Evolutionary conservation across 37 sponge, comb jelly and placozoan genomes (phyloP).

Genomic region (Beroe ovata): DNA sequence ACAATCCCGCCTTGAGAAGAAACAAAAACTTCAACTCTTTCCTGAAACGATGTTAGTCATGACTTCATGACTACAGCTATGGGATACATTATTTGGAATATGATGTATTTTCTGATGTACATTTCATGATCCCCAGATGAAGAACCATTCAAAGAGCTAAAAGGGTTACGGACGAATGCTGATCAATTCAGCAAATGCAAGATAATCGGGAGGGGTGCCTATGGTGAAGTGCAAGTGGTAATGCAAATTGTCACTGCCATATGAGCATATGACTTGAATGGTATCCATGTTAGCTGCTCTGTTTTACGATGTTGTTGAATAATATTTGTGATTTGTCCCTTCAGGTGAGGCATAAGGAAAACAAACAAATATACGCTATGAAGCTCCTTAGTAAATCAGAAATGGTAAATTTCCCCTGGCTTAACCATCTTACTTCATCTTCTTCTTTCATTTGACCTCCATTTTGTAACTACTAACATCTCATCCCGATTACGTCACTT

Average conservation of each 20-base stretch:
- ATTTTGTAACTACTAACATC: background rate
- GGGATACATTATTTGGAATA: too few species aligned
- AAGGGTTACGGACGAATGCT: slow-evolving; percentile 69
- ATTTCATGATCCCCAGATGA: slow-evolving; percentile 72
- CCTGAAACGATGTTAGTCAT: slow-evolving; percentile 83
- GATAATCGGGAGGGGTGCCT: slow-evolving; percentile 95
- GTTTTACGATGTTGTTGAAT: too few species aligned
- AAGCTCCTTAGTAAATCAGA: slow-evolving; percentile 94
- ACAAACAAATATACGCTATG: slow-evolving; percentile 90
- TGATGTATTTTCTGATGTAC: too few species aligned
- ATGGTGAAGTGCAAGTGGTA: slow-evolving; percentile 97
- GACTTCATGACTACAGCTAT: background rate
- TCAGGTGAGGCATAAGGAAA: slow-evolving; percentile 86
- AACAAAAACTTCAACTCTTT: slow-evolving; percentile 92
- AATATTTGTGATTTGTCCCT: too few species aligned
- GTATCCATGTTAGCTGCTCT: too few species aligned
- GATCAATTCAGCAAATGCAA: slow-evolving; percentile 81
- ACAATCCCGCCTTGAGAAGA: slow-evolving; percentile 73
- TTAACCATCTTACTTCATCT: background rate
- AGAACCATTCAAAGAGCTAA: slow-evolving; percentile 68
- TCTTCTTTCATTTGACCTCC: background rate
- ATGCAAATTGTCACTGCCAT: background rate
- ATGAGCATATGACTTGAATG: too few species aligned
- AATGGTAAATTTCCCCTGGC: slow-evolving; percentile 83
- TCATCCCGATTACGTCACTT: too few species aligned